Percentiles rank a stretch among this genome's conserved stretches.
Conservation (phyloP, 2,797 vertebrate species). For the Octomys mimax region DNA sequence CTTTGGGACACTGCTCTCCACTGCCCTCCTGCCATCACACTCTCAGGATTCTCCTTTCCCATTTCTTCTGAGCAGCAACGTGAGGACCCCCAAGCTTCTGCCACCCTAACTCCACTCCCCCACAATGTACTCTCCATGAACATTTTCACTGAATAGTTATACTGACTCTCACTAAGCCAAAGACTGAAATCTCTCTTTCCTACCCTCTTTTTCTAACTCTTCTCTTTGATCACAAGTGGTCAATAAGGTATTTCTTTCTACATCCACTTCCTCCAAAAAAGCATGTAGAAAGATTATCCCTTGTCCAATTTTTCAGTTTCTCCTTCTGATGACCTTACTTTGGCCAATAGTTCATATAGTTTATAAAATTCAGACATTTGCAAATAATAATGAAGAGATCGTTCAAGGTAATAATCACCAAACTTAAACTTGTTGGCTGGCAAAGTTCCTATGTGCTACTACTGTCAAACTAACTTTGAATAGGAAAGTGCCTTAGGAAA, state of each 20-base stretch:
- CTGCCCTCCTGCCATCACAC: neutral
- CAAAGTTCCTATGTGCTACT: neutral
- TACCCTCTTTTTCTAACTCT: neutral
- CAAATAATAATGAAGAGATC: neutral
- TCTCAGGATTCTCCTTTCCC: neutral
- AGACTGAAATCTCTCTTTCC: neutral
- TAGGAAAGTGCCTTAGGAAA: neutral
- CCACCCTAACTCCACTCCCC: neutral
- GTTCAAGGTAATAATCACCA: neutral
- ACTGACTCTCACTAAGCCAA: neutral
- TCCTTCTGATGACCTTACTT: neutral
- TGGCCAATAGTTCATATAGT: neutral
- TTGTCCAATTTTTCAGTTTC: neutral
- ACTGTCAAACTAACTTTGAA: neutral
- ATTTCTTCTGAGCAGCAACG: neutral
- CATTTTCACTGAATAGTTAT: neutral
- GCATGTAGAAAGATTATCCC: neutral
- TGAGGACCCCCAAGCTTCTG: neutral
- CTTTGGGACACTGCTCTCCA: conserved; percentile 7
- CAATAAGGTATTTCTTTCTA: neutral
- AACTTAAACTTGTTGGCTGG: neutral
- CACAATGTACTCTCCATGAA: neutral
- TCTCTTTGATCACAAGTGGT: neutral
- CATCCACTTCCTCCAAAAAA: neutral
- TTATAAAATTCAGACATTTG: neutral